Evolutionary conservation across 2,797 vertebrate genomes (phyloP), one percentile per base, ranked within the genome.

Genomic region (Microctenopoma stevenorrisi): DNA sequence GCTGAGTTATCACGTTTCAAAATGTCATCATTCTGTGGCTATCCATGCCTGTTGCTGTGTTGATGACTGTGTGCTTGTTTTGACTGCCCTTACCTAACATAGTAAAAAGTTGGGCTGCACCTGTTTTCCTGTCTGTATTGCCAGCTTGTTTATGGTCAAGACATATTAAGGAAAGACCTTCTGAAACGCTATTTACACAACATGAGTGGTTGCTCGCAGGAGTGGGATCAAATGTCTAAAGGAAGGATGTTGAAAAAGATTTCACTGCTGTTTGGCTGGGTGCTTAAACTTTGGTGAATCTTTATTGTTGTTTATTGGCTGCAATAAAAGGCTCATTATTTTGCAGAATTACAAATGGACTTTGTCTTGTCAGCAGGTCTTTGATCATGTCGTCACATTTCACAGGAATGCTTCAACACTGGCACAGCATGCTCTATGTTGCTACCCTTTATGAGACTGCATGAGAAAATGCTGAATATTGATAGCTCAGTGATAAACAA

Each of bases 161-260:
- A 71, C 43, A 66, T 40, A 16, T 60, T 60, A 49, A 75, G 72
- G 64, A 67, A 65, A 55, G 40, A 43, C 33, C 62, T 77, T 63
- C 62, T 69, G 74, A 73, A 76, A 46, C 38, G 53, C 66, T 83
- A 78, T 85, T 86, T 83, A 72, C 77, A 79, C 73, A 79, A 80
- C 72, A 82, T 62, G 22, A 70, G 49, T 15, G 25, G 13, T 63
- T 65, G 61, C 67, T 73, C 59, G 44, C 28, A 52, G 38, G 49
- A 59, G 73, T 72, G 60, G 43, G 26, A 42, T 57, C 26, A 3
- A 30, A 58, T 46, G 72, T 69, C 38, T 49, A 11, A 52, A 58
- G 65, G 44, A 76, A 65, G 49, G 44, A 46, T 37, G 43, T 64
- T 70, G 44, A 22, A 51, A 59, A 35, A 1, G 6, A 35, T 35